Percentiles rank a stretch among this genome's conserved stretches.
Conservation (phyloP, 2,797 vertebrate species). For the Myotis myotis region DNA sequence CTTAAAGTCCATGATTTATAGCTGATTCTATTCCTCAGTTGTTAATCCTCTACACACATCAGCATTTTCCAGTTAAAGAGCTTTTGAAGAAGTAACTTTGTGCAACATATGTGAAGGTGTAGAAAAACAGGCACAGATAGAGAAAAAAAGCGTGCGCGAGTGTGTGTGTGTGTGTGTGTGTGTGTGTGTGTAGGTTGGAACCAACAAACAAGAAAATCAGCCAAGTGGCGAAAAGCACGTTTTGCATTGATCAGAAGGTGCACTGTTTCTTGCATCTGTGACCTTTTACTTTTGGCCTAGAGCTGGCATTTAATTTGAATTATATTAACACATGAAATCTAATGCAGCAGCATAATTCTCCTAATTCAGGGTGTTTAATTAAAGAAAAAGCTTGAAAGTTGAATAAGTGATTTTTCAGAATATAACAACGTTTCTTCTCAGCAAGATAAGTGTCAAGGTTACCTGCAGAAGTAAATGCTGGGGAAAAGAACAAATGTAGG, state of each 20-base stretch:
- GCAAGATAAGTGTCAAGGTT: neutral
- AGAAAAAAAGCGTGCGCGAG: too few species aligned
- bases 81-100: neutral
- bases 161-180: neutral
- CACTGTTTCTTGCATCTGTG: neutral
- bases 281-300: constrained; percentile 50
- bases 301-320: constrained; percentile 69
- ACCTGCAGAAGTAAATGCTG: neutral
- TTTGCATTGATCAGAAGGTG: neutral
- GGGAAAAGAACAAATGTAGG: neutral
- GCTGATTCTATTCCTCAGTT: neutral
- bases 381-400: constrained; percentile 42
- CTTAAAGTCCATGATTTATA: neutral
- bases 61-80: neutral
- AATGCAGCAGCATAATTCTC: constrained; percentile 11
- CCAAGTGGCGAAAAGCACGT: neutral
- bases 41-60: neutral
- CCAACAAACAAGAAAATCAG: neutral
- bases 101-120: neutral
- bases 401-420: constrained; percentile 35
- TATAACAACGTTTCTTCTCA: neutral
- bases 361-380: constrained; percentile 45
- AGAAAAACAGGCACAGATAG: neutral
- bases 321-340: constrained; percentile 60
- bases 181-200: neutral